These are phyloP conservation scores for Yponomeuta cagnagella DNA, from an alignment of 2,888 invertebrate species.

Conservation along the genomic window DNA sequence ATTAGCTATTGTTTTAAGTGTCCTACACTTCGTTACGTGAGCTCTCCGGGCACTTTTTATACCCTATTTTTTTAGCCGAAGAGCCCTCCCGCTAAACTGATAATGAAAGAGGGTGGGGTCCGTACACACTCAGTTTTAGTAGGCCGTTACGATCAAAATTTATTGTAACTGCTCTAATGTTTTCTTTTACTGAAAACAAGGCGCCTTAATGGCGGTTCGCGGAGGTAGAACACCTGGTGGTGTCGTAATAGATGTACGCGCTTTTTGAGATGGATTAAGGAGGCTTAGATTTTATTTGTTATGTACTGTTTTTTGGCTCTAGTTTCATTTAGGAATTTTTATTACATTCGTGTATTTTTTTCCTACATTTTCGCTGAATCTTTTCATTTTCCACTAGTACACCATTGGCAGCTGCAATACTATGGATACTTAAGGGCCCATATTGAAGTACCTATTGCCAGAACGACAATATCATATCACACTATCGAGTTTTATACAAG, in stretches of 20 bases:
- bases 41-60: conserved; percentile 57
- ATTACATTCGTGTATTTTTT: too few relatives aligned
- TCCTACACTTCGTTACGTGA: conserved; percentile 70
- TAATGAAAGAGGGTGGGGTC: conserved; percentile 56
- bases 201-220: conserved; percentile 52
- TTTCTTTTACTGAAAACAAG: conserved; percentile 55
- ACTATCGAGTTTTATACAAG: too few relatives aligned
- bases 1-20: conserved; percentile 74
- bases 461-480: too few relatives aligned
- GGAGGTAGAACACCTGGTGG: conserved; percentile 52
- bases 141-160: conserved; percentile 60
- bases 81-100: conserved; percentile 66
- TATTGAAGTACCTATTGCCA: too few relatives aligned
- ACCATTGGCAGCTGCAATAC: too few relatives aligned
- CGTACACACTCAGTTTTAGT: conserved; percentile 37
- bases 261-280: conserved; percentile 7
- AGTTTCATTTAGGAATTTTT: neutral
- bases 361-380: too few relatives aligned
- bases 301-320: neutral
- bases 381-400: too few relatives aligned
- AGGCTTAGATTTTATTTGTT: neutral
- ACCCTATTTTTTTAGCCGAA: conserved; percentile 46
- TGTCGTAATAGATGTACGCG: conserved; percentile 7
- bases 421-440: too few relatives aligned
- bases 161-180: conserved; percentile 60